Conservation (phyloP, 2,888 invertebrate genomes). For the Macropis europaea region DNA sequence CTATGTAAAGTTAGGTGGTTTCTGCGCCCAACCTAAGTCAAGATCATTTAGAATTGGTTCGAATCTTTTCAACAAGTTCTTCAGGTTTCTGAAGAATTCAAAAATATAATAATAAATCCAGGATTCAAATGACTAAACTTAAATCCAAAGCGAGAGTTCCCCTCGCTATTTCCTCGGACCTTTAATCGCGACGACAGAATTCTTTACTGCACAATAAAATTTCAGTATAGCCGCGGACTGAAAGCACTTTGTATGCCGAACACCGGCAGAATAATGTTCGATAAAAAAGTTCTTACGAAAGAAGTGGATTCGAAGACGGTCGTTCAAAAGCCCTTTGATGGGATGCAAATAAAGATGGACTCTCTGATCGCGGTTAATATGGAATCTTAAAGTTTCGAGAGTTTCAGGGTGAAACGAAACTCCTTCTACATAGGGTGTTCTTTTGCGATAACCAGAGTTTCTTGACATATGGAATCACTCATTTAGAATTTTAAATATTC, state of each 20-base stretch:
- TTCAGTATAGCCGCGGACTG: slow-evolving; percentile 19
- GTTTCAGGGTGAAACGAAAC: not conserved
- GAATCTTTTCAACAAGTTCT: no score
- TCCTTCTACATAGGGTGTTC: slow-evolving; percentile 1
- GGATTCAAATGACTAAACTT: no score
- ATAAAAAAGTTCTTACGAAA: slow-evolving; percentile 10
- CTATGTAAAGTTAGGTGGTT: no score
- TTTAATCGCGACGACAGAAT: slow-evolving; percentile 24
- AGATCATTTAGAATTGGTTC: no score
- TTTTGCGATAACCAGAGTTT: no score
- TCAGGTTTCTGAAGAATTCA: no score
- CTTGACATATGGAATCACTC: no score
- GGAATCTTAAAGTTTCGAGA: slow-evolving; percentile 55
- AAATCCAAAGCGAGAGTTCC: no score
- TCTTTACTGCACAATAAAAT: slow-evolving; percentile 30
- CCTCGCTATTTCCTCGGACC: not conserved
- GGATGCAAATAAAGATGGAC: slow-evolving; percentile 52
- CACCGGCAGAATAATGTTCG: slow-evolving; percentile 22
- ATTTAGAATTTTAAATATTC: no score
- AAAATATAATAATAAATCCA: no score
- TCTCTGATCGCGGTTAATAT: slow-evolving; percentile 37
- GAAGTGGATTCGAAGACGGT: slow-evolving; percentile 21
- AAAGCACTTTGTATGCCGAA: slow-evolving; percentile 7
- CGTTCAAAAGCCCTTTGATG: slow-evolving; percentile 43
- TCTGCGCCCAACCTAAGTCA: no score